Evolutionary conservation across 2,888 invertebrate species (phyloP).

Genomic region (Apamea anceps): DNA sequence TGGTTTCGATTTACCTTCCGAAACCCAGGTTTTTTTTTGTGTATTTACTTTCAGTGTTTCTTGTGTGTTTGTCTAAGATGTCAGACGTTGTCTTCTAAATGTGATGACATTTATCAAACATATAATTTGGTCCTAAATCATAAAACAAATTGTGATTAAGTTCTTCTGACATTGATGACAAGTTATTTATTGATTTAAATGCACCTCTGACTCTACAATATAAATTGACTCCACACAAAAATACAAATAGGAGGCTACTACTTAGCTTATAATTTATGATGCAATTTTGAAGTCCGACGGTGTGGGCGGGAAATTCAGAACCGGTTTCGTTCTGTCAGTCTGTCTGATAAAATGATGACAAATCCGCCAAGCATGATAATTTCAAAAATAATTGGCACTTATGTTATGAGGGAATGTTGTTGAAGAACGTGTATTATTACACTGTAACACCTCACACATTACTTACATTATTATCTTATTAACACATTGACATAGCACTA

Average conservation of each 20-base stretch:
- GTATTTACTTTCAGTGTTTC: background rate
- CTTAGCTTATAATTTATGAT: background rate
- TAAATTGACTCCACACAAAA: slow-evolving; percentile 2
- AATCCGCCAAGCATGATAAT: background rate
- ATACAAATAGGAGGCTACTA: background rate
- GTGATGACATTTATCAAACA: slow-evolving; percentile 1
- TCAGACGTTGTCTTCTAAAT: too few species aligned
- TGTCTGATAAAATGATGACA: slow-evolving; percentile 1
- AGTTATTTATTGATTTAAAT: slow-evolving; percentile 16
- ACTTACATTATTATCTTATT: slow-evolving; percentile 40
- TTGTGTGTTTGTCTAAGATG: too few species aligned
- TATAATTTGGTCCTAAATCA: slow-evolving; percentile 3
- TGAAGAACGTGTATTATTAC: slow-evolving; percentile 23
- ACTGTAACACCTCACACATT: slow-evolving; percentile 19
- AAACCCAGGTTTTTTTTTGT: background rate
- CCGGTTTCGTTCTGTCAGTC: background rate
- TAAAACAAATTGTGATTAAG: slow-evolving; percentile 5
- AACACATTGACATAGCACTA: slow-evolving; percentile 32
- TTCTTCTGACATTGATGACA: slow-evolving; percentile 9
- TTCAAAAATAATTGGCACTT: slow-evolving; percentile 13
- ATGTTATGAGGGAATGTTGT: slow-evolving; percentile 13
- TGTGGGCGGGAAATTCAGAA: background rate
- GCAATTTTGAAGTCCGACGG: background rate
- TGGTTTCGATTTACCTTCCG: background rate
- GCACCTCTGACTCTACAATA: background rate